A percentile compares a stretch with the other conserved stretches of the same genome.
These are phyloP conservation scores for Macquaria australasica DNA, from an alignment of 2,113 vertebrate species.

Conservation along the genomic window DNA sequence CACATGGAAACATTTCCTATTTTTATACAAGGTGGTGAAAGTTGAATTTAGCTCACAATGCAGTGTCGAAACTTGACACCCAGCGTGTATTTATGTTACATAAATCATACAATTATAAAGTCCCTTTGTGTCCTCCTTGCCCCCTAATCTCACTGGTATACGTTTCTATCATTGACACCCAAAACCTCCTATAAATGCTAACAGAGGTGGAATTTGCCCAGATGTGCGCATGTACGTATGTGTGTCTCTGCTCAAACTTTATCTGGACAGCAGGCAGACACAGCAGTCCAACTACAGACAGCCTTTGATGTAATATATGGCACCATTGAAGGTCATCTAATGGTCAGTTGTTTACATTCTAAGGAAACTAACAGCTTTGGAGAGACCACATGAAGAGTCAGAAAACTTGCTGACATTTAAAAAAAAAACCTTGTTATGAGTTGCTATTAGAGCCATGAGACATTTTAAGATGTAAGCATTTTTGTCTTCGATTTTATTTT, in stretches of 20 bases:
- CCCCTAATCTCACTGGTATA: no score
- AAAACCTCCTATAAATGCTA: neutral
- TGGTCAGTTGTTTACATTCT: conserved; percentile 25
- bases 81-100: neutral
- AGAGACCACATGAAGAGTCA: neutral
- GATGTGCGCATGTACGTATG: conserved; percentile 1
- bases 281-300: conserved; percentile 4
- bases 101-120: neutral
- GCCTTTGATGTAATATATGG: conserved; percentile 53
- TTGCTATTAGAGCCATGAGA: neutral
- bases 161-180: neutral
- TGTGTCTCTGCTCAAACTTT: conserved; percentile 30
- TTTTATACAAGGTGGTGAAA: conserved; percentile 21
- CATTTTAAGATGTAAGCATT: neutral
- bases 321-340: conserved; percentile 24
- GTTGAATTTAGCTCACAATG: neutral
- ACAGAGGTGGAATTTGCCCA: conserved; percentile 23
- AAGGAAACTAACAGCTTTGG: neutral
- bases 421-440: no score
- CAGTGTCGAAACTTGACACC: neutral
- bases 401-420: neutral
- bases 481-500: neutral
- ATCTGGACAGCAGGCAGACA: conserved; percentile 58
- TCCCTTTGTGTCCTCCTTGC: neutral
- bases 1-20: conserved; percentile 41